Conservation (phyloP, 2,888 invertebrate species). For the Imbricaverruca yamaguchii region DNA sequence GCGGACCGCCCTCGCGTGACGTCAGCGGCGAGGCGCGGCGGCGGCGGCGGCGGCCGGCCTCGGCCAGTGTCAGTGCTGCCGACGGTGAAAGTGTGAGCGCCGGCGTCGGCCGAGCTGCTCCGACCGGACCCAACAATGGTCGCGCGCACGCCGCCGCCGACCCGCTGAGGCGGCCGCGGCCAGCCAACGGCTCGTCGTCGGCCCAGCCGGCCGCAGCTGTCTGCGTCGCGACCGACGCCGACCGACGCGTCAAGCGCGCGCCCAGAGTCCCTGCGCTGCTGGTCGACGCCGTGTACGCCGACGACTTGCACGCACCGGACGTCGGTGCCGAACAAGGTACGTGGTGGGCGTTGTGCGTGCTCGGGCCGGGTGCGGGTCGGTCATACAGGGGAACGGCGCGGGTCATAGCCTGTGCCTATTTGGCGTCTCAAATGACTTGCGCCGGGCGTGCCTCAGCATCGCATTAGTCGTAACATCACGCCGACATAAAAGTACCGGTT, state of each 20-base stretch:
- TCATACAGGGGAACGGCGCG: no score
- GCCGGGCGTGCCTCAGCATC: no score
- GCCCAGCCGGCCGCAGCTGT: neutral
- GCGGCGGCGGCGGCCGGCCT: neutral
- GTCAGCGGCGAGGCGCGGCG: neutral
- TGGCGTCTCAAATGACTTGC: no score
- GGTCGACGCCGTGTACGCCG: neutral
- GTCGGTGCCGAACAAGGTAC: neutral
- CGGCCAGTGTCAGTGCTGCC: neutral
- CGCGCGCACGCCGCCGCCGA: neutral
- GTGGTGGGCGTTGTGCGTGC: neutral
- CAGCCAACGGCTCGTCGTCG: neutral
- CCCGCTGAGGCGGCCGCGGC: neutral
- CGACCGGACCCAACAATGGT: neutral
- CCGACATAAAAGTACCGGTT: no score
- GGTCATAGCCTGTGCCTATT: no score
- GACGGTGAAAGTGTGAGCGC: constrained; percentile 11
- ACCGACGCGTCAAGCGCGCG: no score
- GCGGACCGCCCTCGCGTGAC: neutral
- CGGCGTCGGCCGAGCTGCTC: neutral
- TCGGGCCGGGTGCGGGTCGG: no score
- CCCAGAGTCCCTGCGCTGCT: no score
- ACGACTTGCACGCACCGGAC: neutral
- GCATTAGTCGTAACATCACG: no score
- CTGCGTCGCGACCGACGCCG: neutral